Evolutionary conservation across 2,797 vertebrate genomes (phyloP).

Genomic region (Sebastes flavidus): DNA sequence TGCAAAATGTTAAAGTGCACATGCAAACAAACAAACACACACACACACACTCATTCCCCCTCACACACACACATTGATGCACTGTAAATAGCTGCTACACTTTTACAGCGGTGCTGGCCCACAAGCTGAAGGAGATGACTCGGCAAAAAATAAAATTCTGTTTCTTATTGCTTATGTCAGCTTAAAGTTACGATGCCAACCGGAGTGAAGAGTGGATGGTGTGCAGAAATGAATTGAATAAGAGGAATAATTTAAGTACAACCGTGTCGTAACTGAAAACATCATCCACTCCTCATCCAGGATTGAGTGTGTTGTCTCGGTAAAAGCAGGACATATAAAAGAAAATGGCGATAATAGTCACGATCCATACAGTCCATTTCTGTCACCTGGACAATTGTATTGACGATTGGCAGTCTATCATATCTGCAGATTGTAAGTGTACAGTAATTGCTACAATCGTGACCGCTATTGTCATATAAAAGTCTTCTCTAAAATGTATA

Average conservation of each 20-base stretch:
- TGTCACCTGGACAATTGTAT: constrained; percentile 45
- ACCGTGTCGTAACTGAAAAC: constrained; percentile 20
- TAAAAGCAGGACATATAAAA: constrained; percentile 14
- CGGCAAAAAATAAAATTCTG: constrained; percentile 43
- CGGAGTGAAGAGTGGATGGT: constrained; percentile 32
- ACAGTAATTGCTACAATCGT: constrained; percentile 77
- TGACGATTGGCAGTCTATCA: constrained; percentile 47
- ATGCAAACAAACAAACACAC: constrained; percentile 37
- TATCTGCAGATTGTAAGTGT: constrained; percentile 56
- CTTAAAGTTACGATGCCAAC: constrained; percentile 53
- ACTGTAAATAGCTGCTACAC: constrained; percentile 61
- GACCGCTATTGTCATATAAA: constrained; percentile 71
- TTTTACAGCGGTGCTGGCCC: constrained; percentile 34
- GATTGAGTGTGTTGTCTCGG: constrained; percentile 2
- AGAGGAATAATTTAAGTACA: constrained; percentile 23
- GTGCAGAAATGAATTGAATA: constrained; percentile 27
- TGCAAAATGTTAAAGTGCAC: constrained; percentile 64
- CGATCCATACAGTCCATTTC: constrained; percentile 41
- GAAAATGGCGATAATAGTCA: constrained; percentile 30
- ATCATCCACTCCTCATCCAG: constrained; percentile 14
- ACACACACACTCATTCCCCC: not conserved
- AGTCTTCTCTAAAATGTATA: constrained; percentile 73
- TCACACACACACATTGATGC: not conserved
- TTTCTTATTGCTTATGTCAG: constrained; percentile 73
- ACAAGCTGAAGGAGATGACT: constrained; percentile 56